Percentiles rank a stretch among this genome's conserved stretches.
Evolutionary conservation across 2,888 invertebrate genomes (phyloP).

Genomic region (Chloromyia formosa): DNA sequence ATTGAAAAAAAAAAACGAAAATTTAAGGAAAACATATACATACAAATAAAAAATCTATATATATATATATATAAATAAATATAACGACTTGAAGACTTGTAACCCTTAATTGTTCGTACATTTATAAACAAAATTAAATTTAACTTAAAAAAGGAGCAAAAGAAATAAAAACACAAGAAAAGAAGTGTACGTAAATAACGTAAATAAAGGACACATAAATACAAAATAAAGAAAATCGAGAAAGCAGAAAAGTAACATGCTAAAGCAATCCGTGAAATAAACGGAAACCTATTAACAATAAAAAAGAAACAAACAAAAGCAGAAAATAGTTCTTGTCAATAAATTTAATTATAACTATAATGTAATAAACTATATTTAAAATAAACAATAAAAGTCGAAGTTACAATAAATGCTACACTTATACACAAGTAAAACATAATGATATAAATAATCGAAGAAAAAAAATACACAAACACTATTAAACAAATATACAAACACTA

Average conservation of each 20-base stretch:
- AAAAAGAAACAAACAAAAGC: not conserved
- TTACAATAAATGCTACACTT: slow-evolving; percentile 17
- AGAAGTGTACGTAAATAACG: not conserved
- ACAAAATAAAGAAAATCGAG: slow-evolving; percentile 6
- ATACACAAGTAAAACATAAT: slow-evolving; percentile 10
- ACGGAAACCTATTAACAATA: slow-evolving; percentile 35
- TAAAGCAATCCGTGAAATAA: slow-evolving; percentile 1
- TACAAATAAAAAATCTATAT: slow-evolving; percentile 52
- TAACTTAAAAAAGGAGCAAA: slow-evolving; percentile 28
- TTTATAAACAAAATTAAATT: slow-evolving; percentile 53
- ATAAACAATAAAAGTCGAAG: slow-evolving; percentile 24
- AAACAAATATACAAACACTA: slow-evolving; percentile 15
- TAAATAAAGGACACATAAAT: not conserved
- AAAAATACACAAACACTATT: not conserved
- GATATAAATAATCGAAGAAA: not conserved
- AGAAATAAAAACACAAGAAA: not conserved
- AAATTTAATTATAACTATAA: slow-evolving; percentile 33
- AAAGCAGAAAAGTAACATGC: slow-evolving; percentile 17
- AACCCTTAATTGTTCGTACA: slow-evolving; percentile 56
- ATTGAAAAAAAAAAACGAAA: slow-evolving; percentile 14
- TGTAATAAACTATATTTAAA: slow-evolving; percentile 7
- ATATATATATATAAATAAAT: slow-evolving; percentile 27
- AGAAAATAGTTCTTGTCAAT: slow-evolving; percentile 41
- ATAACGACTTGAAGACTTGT: slow-evolving; percentile 60
- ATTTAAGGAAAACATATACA: slow-evolving; percentile 59